A percentile compares a stretch with the other conserved stretches of the same genome.
phyloP scores from a whole-genome alignment of 2,797 vertebrate species.

The Pangasius sanitwongsei region DNA sequence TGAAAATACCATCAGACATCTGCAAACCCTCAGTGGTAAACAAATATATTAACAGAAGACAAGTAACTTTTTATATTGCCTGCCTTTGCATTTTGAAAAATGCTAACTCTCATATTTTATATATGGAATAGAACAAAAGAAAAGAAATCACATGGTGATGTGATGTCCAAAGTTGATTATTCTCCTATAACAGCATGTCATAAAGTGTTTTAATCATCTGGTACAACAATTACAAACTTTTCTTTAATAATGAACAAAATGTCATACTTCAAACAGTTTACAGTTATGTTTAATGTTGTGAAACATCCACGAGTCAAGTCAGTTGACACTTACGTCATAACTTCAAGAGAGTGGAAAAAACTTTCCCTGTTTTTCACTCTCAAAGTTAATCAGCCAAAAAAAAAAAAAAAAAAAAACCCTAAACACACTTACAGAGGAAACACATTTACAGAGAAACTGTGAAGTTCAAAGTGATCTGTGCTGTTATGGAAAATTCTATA shows the following conservation, averaged over 20 bases:
- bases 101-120: not conserved
- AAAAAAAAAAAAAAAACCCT: too few relatives aligned
- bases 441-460: not conserved
- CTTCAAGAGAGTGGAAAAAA: not conserved
- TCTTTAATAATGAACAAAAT: not conserved
- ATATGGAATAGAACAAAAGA: not conserved
- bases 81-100: not conserved
- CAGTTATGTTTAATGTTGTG: not conserved
- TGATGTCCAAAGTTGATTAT: not conserved
- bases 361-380: too few relatives aligned
- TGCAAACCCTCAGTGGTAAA: not conserved
- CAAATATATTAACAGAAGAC: not conserved
- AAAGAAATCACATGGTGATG: not conserved
- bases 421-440: not conserved
- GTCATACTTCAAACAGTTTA: not conserved
- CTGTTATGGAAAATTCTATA: not conserved
- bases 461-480: not conserved
- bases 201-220: not conserved
- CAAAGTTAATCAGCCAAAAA: not conserved
- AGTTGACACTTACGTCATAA: not conserved
- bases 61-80: not conserved
- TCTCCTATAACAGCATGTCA: not conserved
- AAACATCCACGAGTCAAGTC: not conserved
- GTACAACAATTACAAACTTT: not conserved
- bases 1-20: not conserved